Evolutionary conservation across 2,888 invertebrate genomes (phyloP), one percentile per base, ranked within the genome.

Genomic region (Neoascia interrupta): DNA sequence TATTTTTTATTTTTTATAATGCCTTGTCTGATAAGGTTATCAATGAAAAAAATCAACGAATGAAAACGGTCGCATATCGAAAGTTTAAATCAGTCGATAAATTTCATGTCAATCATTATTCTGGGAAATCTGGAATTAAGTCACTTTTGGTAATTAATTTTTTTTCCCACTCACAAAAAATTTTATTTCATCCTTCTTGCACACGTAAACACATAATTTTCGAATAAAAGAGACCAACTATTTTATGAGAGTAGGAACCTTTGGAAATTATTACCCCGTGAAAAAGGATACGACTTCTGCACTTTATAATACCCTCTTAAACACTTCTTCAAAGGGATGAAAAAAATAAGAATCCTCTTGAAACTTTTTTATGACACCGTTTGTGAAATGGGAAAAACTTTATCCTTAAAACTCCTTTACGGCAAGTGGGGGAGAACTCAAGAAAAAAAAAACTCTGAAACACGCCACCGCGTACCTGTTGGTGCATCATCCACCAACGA

Each of bases 281-380:
- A 75, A 75, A 75, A 51, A 45, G 66, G 66, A 60, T 61, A 61
- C 73, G 68, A 79, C 73, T 79, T 73, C 43, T 61, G 56, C 61
- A 68, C 61, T 73, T 58, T 56, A 73, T 73, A 79, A 79, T 79
- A 73, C 63, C 23, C 54, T 63, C 31, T 68, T 73, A 79, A 79
- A 58, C 66, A 79, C 79, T 63, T 39, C 75, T 70, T 56, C 70
- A 58, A 51, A 49, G 23, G 23, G 13, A 39, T 8, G 15, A 34
- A 19, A 10, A 1, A 21, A 41, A 34, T 34, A 23, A 45, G 47
- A 6, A 18, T 19, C 13, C 8, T 41, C 43, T 31, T 28, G 10
- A 39, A 64, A 64, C 64, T 58, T 69, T 64, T 53, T 41, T 69
- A 43, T 49, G 61, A 43, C 72, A 72, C 70, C 76, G 63, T 70